phyloP scores from a whole-genome alignment of 37 sponge, comb jelly and placozoan genomes.

The Chondrilla cf. caribensis region DNA sequence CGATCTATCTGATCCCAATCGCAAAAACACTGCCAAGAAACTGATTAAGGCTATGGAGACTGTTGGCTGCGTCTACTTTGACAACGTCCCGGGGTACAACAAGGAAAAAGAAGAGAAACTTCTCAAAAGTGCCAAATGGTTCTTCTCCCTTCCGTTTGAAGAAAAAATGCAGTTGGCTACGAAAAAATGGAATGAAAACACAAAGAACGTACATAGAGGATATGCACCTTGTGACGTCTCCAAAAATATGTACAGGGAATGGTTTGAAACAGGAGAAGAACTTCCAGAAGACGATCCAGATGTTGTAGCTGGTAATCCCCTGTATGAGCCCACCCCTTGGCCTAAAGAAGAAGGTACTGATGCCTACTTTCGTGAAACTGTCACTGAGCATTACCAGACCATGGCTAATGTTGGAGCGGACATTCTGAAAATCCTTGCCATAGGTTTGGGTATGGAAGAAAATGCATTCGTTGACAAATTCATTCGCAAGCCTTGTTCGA shows the following conservation, averaged over 20 bases:
- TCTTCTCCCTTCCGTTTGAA: slow-evolving; percentile 26
- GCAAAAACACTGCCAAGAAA: slow-evolving; percentile 22
- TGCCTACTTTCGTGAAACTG: no score
- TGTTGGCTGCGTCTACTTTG: slow-evolving; percentile 43
- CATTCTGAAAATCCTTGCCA: slow-evolving; percentile 17
- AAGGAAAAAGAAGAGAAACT: slow-evolving; percentile 7
- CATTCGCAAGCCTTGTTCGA: slow-evolving; percentile 28
- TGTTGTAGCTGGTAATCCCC: slow-evolving; percentile 35
- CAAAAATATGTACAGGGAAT: no score
- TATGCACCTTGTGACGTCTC: no score
- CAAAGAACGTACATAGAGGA: no score
- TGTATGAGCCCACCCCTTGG: slow-evolving; percentile 37
- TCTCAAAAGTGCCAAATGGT: slow-evolving; percentile 21
- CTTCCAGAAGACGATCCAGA: no score
- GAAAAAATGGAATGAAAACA: no score
- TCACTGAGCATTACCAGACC: no score
- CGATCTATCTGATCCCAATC: no score
- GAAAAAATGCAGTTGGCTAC: slow-evolving; percentile 9
- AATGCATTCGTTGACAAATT: slow-evolving; percentile 16
- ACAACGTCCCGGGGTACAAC: slow-evolving; percentile 43
- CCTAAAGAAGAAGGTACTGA: neutral
- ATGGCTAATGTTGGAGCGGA: slow-evolving; percentile 18
- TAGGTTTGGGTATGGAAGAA: slow-evolving; percentile 37
- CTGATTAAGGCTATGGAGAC: no score
- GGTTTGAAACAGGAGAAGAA: no score